Percentiles rank a stretch among this genome's conserved stretches.
Conservation (phyloP, 2,797 vertebrate species). For the Pseudochromis fuscus region DNA sequence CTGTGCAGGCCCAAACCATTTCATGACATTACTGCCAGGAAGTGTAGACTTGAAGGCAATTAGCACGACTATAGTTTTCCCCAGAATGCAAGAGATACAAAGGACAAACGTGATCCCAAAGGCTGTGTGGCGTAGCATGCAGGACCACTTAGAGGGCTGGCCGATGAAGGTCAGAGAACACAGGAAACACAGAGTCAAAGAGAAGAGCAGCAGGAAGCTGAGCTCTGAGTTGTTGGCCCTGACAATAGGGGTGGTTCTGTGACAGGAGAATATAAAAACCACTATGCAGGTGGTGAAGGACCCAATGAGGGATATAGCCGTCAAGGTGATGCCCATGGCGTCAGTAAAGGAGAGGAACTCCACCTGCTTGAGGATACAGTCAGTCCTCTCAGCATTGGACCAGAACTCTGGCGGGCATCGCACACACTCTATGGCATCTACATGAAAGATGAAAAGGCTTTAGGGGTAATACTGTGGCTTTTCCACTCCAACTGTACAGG, state of each 20-base stretch:
- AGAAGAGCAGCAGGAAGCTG: conserved; percentile 87
- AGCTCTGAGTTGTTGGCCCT: conserved; percentile 86
- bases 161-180: conserved; percentile 87
- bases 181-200: conserved; percentile 85
- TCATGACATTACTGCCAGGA: conserved; percentile 79
- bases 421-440: conserved; percentile 86
- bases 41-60: conserved; percentile 85
- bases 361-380: conserved; percentile 84
- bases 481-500: background rate
- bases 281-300: conserved; percentile 78
- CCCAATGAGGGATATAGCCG: conserved; percentile 81
- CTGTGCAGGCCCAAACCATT: conserved; percentile 81
- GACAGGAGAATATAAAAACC: conserved; percentile 75
- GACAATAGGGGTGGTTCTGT: conserved; percentile 82
- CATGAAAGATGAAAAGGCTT: conserved; percentile 22
- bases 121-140: conserved; percentile 85
- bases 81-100: conserved; percentile 86
- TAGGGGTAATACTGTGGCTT: background rate
- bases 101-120: conserved; percentile 87
- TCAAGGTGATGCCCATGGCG: conserved; percentile 82
- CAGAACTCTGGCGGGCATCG: conserved; percentile 85
- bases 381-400: conserved; percentile 81
- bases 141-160: conserved; percentile 85
- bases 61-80: conserved; percentile 87
- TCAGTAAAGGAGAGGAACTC: conserved; percentile 86